Conservation (phyloP, 2,797 vertebrate species). For the Danio tinwini region DNA sequence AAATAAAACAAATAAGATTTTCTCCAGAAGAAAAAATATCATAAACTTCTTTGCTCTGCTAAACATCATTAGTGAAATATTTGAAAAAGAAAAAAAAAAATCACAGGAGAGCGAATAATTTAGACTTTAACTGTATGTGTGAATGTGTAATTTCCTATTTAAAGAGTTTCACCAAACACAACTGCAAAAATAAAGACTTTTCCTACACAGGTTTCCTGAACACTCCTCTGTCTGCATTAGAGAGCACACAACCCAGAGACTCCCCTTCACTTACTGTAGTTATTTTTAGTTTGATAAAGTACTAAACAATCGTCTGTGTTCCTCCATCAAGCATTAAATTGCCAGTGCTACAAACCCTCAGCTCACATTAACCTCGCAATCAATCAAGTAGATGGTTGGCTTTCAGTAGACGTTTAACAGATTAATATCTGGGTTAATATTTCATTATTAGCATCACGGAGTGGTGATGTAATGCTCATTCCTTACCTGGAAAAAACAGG, state of each 20-base stretch:
- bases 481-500: constrained; percentile 49
- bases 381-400: constrained; percentile 19
- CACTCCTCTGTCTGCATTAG: not conserved
- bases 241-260: not conserved
- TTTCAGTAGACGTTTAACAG: constrained; percentile 35
- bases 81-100: too few relatives aligned
- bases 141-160: not conserved
- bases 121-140: too few relatives aligned
- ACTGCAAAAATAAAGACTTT: not conserved
- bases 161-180: not conserved
- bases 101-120: too few relatives aligned
- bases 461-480: constrained; percentile 57
- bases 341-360: not conserved
- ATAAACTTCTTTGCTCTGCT: too few relatives aligned
- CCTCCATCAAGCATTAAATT: not conserved
- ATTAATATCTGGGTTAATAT: constrained; percentile 29
- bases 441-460: constrained; percentile 49
- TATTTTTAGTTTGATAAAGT: not conserved
- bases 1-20: too few relatives aligned
- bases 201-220: constrained; percentile 3
- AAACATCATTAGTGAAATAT: too few relatives aligned
- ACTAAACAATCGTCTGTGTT: not conserved
- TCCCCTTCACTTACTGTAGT: too few relatives aligned
- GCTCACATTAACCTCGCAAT: constrained; percentile 10
- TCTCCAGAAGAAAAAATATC: too few relatives aligned